These are phyloP conservation scores for Ischnus inquisitorius DNA, from an alignment of 2,888 invertebrate species.

Conservation along the genomic window DNA sequence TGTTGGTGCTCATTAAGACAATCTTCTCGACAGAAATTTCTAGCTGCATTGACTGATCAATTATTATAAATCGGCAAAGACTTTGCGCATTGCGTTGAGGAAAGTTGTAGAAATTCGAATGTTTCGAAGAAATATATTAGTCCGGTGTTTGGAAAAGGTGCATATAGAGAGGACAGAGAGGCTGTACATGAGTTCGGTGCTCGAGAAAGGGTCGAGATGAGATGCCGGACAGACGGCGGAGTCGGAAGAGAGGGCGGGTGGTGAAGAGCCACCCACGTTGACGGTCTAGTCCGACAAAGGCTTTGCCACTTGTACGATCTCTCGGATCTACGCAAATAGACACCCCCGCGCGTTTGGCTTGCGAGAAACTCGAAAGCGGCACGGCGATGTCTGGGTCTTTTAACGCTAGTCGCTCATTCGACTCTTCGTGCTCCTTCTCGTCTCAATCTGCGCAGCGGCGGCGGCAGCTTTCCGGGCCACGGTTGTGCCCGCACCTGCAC, in stretches of 20 bases:
- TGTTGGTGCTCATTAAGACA: too few species aligned
- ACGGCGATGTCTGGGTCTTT: conserved; percentile 56
- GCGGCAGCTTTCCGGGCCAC: not conserved
- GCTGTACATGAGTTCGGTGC: conserved; percentile 60
- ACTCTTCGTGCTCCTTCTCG: conserved; percentile 26
- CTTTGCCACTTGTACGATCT: conserved; percentile 83
- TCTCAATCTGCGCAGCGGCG: not conserved
- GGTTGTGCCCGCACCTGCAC: not conserved
- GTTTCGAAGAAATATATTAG: conserved; percentile 28
- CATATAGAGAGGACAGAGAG: conserved; percentile 55
- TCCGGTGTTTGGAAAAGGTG: conserved; percentile 54
- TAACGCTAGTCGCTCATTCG: conserved; percentile 33
- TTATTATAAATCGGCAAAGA: too few species aligned
- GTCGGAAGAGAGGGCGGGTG: conserved; percentile 64
- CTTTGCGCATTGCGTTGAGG: not conserved
- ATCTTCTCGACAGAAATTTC: too few species aligned
- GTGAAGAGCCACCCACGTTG: conserved; percentile 78
- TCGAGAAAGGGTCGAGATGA: conserved; percentile 54
- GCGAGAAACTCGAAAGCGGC: conserved; percentile 43
- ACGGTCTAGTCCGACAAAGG: conserved; percentile 78
- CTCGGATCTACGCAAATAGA: conserved; percentile 83
- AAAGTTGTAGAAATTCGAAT: conserved; percentile 25
- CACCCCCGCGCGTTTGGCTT: conserved; percentile 73
- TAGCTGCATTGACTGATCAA: too few species aligned
- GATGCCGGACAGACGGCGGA: conserved; percentile 59